Base-by-base conservation (phyloP, 2,797 vertebrate genomes). In the Eospalax fontanierii region DNA sequence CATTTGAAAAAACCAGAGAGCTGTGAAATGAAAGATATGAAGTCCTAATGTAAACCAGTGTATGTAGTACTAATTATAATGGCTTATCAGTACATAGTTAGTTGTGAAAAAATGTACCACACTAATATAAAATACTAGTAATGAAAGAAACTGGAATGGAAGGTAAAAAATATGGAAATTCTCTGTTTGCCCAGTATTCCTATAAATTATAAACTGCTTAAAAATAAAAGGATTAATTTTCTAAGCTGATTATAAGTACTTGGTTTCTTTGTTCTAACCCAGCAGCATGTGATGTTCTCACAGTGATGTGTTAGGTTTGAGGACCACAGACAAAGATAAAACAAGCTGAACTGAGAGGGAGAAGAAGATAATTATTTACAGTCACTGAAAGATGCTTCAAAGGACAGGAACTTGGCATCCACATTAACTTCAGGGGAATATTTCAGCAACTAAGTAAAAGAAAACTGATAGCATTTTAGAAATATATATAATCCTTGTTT, bases 361-460 rank as follows among this genome's bases (percentile, higher is more conserved):
- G 40, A 66, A 33, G 38, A 19, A 73, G 26, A 43, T 33, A 59
- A 28, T 71, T 65, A 18, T 79, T 92, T 86, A 16, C 11, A 59
- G 40, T 66, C 38, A 6, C 18, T 89, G 19, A 73, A 59, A 63
- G 61, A 18, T 68, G 63, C 46, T 59, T 70, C 22, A 33, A 54
- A 71, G 43, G 54, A 21, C 7, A 35, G 5, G 50, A 59, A 7
- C 12, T 70, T 90, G 57, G 16, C n/a, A 50, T 16, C 16, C 75
- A 65, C 46, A 24, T 70, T 68, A 78, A 85, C 22, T 46, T 2
- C 12, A 85, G 50, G 50, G 38, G 9, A 1, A 24, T 30, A 61
- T 93, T 87, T 61, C 81, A 85, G 91, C 24, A 40, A 2, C 43
- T 68, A 80, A 87, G 61, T 70, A 26, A 79, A 92, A 89, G 38